Conservation (phyloP, 2,113 vertebrate species). For the Picathartes gymnocephalus region DNA sequence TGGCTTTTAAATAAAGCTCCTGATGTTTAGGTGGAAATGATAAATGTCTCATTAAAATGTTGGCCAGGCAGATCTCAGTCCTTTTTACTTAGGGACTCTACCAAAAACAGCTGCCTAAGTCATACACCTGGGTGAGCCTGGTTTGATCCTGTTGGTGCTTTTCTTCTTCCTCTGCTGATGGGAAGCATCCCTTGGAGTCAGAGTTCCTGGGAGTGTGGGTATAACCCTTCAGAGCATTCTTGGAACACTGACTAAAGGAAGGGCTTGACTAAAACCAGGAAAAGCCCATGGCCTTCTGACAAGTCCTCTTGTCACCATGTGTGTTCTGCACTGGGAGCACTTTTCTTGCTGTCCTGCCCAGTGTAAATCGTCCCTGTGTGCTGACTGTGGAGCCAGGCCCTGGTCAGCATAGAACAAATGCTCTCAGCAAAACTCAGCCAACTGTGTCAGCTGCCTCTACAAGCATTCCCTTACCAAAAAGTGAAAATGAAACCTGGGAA, state of each 20-base stretch:
- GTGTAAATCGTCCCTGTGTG: not conserved
- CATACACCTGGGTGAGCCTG: not conserved
- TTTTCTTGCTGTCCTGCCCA: not conserved
- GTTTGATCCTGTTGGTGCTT: not conserved
- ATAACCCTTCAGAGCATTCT: not conserved
- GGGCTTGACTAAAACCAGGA: not conserved
- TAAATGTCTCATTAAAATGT: not conserved
- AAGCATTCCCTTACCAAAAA: not conserved
- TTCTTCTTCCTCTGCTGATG: not conserved
- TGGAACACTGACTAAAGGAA: not conserved
- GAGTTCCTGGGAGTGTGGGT: not conserved
- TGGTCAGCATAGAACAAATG: not conserved
- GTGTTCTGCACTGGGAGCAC: not conserved
- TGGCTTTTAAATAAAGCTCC: not conserved
- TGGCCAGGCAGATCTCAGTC: not conserved
- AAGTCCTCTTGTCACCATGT: accelerated
- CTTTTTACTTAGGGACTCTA: not conserved
- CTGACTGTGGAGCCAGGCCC: not conserved
- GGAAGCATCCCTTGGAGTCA: not conserved
- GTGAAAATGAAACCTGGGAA: not conserved
- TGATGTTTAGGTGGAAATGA: not conserved
- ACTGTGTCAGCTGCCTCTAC: not conserved
- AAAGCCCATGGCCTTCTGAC: not conserved
- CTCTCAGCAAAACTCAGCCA: not conserved
- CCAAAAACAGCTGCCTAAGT: not conserved